Base-by-base conservation (phyloP, 2,888 invertebrate species). In the Drosophila acutilabella region DNA sequence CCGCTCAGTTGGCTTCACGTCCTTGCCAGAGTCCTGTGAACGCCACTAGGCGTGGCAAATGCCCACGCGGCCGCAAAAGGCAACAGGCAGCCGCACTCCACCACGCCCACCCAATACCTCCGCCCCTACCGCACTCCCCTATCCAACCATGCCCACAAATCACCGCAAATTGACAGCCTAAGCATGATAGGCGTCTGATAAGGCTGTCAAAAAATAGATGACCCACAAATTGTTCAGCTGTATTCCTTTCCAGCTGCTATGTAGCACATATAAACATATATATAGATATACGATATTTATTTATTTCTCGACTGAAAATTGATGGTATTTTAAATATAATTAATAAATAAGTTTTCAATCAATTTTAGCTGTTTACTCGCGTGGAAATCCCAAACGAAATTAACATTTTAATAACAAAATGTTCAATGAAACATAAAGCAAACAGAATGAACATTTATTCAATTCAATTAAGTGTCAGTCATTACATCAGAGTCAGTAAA, bases 1-100 rank as follows among this genome's bases (percentile, higher is more conserved):
- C 81, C 78, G 82, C 79, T 87, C 80, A 79, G 90, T 74, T 89
- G 88, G 88, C 78, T 74, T 65, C 73, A 80, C 71, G 76, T 80
- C 89, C 84, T 88, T 73, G 79, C 64, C 58, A 64, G 62, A 50
- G 71, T 61, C 75, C 71, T 54, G 75, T 74, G 68, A 71, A 58
- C 71, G 81, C 74, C 88, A 75, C 80, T 75, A 69, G 72, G 77
- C 73, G 73, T 40, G 66, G 75, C 75, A 72, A 74, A 78, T 71
- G 74, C 77, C 89, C 90, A 76, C 62, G 80, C 77, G 81, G 75
- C 77, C 80, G 68, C 73, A 36, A 36, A 11, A 36, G 13, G 13
- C 36, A 36, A 36, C 36, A 36, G 13, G 13, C 36, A 36, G 13
- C 36, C 7, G 5, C 36, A 36, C 8, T 11, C 30, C 26, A 30